A percentile compares a stretch with the other conserved stretches of the same genome.
Conservation (phyloP, 2,797 vertebrate genomes). For the Sphaeramia orbicularis region DNA sequence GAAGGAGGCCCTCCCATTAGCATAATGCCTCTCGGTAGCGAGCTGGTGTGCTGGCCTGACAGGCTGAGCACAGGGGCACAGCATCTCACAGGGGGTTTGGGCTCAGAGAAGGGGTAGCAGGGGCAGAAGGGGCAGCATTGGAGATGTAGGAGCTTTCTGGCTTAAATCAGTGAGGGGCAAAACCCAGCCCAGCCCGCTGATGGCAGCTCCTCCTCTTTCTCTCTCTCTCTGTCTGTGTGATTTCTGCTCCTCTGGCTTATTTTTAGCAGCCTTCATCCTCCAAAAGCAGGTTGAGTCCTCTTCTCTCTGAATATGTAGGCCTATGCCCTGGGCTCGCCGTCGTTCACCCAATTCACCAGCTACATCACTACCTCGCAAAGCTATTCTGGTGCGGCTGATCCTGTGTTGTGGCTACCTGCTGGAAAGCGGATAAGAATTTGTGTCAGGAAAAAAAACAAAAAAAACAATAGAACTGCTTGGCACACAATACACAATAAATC, state of each 20-base stretch:
- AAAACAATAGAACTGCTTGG: slow-evolving; percentile 37
- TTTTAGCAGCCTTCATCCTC: slow-evolving; percentile 81
- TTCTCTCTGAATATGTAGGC: slow-evolving; percentile 82
- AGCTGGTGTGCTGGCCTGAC: slow-evolving; percentile 96
- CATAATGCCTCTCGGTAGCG: slow-evolving; percentile 99
- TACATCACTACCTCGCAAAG: slow-evolving; percentile 45
- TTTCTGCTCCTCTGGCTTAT: slow-evolving; percentile 75
- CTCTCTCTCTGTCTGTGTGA: slow-evolving; percentile 54
- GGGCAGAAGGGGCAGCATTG: slow-evolving; percentile 90
- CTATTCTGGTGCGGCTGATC: slow-evolving; percentile 70
- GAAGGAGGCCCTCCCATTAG: slow-evolving; percentile 88
- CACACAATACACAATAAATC: slow-evolving; percentile 59
- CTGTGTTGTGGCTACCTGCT: slow-evolving; percentile 72
- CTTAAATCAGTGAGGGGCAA: slow-evolving; percentile 87
- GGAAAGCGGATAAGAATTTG: slow-evolving; percentile 45
- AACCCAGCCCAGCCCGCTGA: slow-evolving; percentile 70
- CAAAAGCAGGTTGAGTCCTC: slow-evolving; percentile 81
- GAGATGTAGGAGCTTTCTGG: slow-evolving; percentile 84
- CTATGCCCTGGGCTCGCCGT: slow-evolving; percentile 80
- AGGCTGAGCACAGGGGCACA: slow-evolving; percentile 92
- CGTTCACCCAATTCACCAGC: slow-evolving; percentile 67
- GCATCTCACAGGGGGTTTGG: slow-evolving; percentile 89
- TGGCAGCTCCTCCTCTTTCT: slow-evolving; percentile 70
- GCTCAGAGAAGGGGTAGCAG: slow-evolving; percentile 86
- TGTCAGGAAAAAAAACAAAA: slow-evolving; percentile 37